Evolutionary conservation across 1,140 invertebrate genomes (phyloP).

Genomic region (Ips nitidus): DNA sequence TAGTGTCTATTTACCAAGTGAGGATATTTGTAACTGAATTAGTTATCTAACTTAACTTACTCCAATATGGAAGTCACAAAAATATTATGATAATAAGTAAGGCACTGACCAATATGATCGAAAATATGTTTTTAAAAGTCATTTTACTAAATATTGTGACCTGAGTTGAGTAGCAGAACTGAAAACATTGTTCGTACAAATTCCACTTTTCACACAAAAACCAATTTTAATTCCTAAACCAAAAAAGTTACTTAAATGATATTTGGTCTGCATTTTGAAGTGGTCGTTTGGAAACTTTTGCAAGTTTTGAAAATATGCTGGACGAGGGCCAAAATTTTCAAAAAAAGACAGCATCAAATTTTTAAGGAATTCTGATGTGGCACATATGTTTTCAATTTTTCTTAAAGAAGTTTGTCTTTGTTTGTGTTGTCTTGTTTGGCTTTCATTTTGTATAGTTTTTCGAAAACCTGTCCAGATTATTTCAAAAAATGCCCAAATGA

Average conservation of each 20-base stretch:
- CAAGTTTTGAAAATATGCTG: too few species aligned
- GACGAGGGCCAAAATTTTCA: too few species aligned
- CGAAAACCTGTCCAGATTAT: too few species aligned
- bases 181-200: background rate
- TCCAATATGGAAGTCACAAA: conserved; percentile 47
- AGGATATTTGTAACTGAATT: background rate
- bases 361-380: too few species aligned
- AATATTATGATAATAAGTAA: conserved; percentile 42
- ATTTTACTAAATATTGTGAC: background rate
- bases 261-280: background rate
- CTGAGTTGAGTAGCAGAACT: background rate
- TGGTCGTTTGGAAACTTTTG: too few species aligned
- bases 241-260: background rate
- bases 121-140: conserved; percentile 26
- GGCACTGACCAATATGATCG: conserved; percentile 52
- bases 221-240: background rate
- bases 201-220: background rate
- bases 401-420: too few species aligned
- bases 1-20: background rate
- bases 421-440: too few species aligned
- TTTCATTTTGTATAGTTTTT: too few species aligned
- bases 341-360: too few species aligned
- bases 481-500: too few species aligned
- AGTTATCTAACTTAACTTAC: background rate
- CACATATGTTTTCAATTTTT: too few species aligned